Base-by-base conservation (phyloP, 2,888 invertebrate genomes). In the Euplagia quadripunctaria region DNA sequence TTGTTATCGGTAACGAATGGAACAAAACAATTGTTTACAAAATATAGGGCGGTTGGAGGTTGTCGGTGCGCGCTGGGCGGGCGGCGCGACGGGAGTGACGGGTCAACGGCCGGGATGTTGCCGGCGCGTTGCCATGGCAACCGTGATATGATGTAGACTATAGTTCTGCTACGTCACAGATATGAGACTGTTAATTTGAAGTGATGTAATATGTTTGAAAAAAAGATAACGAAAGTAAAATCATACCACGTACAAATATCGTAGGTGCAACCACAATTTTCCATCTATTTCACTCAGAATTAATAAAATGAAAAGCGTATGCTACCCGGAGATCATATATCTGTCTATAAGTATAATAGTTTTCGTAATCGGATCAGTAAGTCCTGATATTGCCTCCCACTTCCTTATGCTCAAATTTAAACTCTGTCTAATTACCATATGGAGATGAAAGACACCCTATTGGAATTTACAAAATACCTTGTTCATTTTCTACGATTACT, bases 91-190 rank as follows among this genome's bases (percentile, higher is more conserved):
- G 83, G 78, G 78, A 80, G 74, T 84, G 86, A 58, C 83, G 81
- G 91, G 90, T 90, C 91, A 88, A 87, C 86, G 92, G 74, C 85
- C 91, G 85, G 73, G 80, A 77, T 89, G 89, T 88, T 85, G 84
- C 82, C 86, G 87, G 87, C 82, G 83, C 88, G 92, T 92, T 81
- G 89, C 79, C 87, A 91, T 91, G 87, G 81, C 83, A 78, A 92
- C 91, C 79, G 77, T 88, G 88, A 88, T 88, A 78, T 84, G 71
- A 64, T 65, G 83, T 55, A 86, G 88, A 88, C 49, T 65, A 52
- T 68, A 69, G 65, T 14, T 14, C 42, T 42, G 51, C 17, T 16
- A 74, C 31, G 46, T n/a, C 65, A 64, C 72, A 69, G 55, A 68
- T 52, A n/a, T 9, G 52, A 46, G 31, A 31, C 31, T 31, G 31